phyloP scores from a whole-genome alignment of 35 echinoderm and acorn worm genomes.

The Chiridota heheva region DNA sequence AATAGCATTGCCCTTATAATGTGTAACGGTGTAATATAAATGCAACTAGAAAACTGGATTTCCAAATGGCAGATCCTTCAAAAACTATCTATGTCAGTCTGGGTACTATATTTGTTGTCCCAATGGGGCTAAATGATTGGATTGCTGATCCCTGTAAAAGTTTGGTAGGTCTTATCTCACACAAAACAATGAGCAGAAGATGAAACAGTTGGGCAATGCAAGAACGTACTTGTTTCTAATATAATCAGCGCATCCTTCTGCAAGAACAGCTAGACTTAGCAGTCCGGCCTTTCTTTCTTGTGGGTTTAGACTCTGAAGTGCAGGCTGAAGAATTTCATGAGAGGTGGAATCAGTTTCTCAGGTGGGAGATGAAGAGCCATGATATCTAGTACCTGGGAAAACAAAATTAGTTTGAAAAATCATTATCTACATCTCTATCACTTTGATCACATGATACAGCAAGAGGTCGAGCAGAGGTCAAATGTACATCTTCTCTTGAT shows the following conservation, averaged over 20 bases:
- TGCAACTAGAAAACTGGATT: too few species aligned
- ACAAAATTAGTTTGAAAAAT: not conserved
- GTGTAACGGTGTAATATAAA: too few species aligned
- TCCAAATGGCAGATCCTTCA: too few species aligned
- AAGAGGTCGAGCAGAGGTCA: not conserved
- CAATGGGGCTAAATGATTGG: too few species aligned
- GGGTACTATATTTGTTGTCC: too few species aligned
- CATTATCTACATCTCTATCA: not conserved
- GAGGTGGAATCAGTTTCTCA: conserved; percentile 82
- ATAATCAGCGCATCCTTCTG: conserved; percentile 94
- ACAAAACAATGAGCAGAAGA: too few species aligned
- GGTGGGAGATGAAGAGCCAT: conserved; percentile 92
- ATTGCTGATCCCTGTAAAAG: too few species aligned
- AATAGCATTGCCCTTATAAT: too few species aligned
- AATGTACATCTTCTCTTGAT: not conserved
- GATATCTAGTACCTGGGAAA: conserved; percentile 76
- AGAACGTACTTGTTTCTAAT: conserved; percentile 94
- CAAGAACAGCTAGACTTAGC: conserved; percentile 85
- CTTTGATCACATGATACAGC: not conserved
- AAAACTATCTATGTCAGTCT: too few species aligned
- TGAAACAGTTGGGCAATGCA: too few species aligned
- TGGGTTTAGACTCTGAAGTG: conserved; percentile 76
- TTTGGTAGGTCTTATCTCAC: too few species aligned
- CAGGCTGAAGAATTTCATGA: conserved; percentile 88
- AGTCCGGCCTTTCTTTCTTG: conserved; percentile 93